Conservation (phyloP, 2,888 invertebrate species). For the Dilophus febrilis region DNA sequence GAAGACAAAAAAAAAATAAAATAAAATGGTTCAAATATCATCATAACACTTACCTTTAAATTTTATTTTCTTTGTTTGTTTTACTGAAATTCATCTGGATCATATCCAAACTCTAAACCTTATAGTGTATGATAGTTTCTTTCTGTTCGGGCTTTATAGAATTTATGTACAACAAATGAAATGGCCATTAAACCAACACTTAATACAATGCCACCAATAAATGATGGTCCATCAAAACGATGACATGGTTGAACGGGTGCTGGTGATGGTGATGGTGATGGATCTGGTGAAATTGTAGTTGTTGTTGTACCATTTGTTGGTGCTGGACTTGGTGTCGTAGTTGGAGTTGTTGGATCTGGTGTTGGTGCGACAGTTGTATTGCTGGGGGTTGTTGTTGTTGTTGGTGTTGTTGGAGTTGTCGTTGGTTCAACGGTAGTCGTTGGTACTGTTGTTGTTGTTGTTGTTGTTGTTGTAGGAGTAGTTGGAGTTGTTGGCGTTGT, state of each 20-base stretch:
- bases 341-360: conserved; percentile 12
- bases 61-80: background rate
- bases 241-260: conserved; percentile 19
- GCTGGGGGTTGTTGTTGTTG: conserved; percentile 10
- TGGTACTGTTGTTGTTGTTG: background rate
- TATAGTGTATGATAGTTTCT: conserved; percentile 80
- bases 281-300: background rate
- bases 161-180: conserved; percentile 67
- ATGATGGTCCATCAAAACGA: conserved; percentile 59
- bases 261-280: conserved; percentile 9
- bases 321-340: conserved; percentile 8
- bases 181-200: conserved; percentile 63
- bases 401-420: background rate
- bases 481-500: background rate
- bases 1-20: too few relatives aligned
- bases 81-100: conserved; percentile 3
- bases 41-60: too few relatives aligned
- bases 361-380: conserved; percentile 16
- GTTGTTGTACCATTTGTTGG: conserved; percentile 12
- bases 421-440: background rate
- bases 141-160: conserved; percentile 72
- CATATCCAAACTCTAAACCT: conserved; percentile 19
- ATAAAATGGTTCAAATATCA: too few relatives aligned
- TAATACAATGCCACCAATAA: conserved; percentile 72
- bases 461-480: background rate